Base-by-base conservation (phyloP, 2,888 invertebrate genomes). In the Zaprionus lineosus region DNA sequence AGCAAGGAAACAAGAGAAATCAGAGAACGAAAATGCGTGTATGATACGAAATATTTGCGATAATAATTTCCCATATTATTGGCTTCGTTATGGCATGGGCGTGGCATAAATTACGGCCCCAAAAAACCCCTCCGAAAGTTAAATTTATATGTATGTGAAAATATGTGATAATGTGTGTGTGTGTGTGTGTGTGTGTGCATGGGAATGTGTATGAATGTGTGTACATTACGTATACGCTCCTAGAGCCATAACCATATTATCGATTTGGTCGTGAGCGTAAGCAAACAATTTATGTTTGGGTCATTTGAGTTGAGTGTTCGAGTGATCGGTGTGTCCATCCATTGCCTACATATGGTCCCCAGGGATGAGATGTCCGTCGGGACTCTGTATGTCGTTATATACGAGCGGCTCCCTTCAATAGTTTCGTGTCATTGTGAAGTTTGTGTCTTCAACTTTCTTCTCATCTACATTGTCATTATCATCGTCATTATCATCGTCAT, bases 61-160 rank as follows among this genome's bases (percentile, higher is more conserved):
- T 82, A 82, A 84, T 82, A 82, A 81, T 84, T 81, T 78, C 63
- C 55, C 44, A 66, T 75, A 66, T 84, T 84, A 81, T 81, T 81
- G 77, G 74, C 66, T 57, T 57, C 55, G 77, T 83, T 84, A 76
- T 84, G 74, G 64, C 63, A 66, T 61, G 52, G 77, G 79, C 77
- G 83, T 77, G 79, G 83, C 77, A 83, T 83, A 78, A 79, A 79
- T 77, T 81, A 74, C 70, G 55, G 26, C 37, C 28, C 37, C 37
- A 15, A 31, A 57, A 31, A 28, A 11, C 24, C 11, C 6, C n/a
- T n/a, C n/a, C n/a, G n/a, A n/a, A n/a, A n/a, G n/a, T n/a, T 36
- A 14, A 43, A 26, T 9, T 11, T 4, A 29, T 8, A 43, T 36
- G 40, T 31, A 47, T 43, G 55, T 51, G 55, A 66, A 57, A 65